A percentile compares a stretch with the other conserved stretches of the same genome.
These are phyloP conservation scores for Lacerta bilineata DNA, from an alignment of 2,797 vertebrate genomes.

Conservation along the genomic window DNA sequence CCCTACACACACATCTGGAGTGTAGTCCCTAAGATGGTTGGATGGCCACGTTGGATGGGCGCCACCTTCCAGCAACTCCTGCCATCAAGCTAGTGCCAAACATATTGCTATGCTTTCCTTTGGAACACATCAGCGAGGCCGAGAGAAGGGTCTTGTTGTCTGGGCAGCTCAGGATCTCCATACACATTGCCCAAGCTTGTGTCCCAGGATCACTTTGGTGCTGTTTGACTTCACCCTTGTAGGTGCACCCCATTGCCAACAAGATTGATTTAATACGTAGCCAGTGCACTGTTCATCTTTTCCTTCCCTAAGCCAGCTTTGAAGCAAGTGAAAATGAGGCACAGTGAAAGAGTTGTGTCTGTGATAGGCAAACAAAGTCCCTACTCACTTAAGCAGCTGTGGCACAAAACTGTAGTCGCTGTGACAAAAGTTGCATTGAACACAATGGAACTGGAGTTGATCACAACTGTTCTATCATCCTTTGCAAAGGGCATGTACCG, in stretches of 20 bases:
- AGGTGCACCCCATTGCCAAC: too few species aligned
- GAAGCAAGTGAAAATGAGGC: background rate
- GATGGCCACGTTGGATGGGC: rapidly evolving
- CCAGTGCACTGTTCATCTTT: background rate
- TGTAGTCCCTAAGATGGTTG: too few species aligned
- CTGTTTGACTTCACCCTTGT: too few species aligned
- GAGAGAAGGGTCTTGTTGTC: too few species aligned
- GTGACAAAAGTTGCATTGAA: background rate
- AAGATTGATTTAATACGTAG: background rate
- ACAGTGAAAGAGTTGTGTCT: background rate
- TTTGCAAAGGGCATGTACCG: background rate
- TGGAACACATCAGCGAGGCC: too few species aligned
- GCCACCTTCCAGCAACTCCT: too few species aligned
- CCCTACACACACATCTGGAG: too few species aligned
- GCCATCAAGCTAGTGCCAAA: too few species aligned
- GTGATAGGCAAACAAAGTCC: background rate
- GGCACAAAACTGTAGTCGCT: background rate
- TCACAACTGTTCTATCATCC: background rate
- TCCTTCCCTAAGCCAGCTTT: background rate
- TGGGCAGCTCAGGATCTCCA: too few species aligned
- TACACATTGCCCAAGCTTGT: too few species aligned
- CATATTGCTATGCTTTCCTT: too few species aligned
- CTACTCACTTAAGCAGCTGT: background rate
- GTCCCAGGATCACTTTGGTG: too few species aligned
- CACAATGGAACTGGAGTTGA: background rate